phyloP scores from a whole-genome alignment of 2,888 invertebrate genomes.

The Drosophila hamatofila region DNA sequence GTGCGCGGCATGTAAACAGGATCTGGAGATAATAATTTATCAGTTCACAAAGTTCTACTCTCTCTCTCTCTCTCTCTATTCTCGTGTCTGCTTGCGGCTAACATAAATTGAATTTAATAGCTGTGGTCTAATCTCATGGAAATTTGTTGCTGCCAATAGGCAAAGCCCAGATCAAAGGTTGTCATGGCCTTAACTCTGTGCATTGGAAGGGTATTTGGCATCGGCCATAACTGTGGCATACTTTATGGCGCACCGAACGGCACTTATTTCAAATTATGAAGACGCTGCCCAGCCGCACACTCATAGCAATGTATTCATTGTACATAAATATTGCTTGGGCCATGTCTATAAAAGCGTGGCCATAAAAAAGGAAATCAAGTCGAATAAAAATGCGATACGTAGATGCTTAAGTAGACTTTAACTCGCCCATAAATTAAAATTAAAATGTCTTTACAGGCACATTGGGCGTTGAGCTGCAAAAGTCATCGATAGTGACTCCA shows the following conservation, averaged over 20 bases:
- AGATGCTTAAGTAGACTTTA: slow-evolving; percentile 6
- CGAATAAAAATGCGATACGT: slow-evolving; percentile 2
- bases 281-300: neutral
- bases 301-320: neutral
- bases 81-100: neutral
- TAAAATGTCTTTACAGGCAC: neutral
- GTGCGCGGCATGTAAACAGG: slow-evolving; percentile 2
- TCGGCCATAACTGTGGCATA: slow-evolving; percentile 2
- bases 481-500: neutral
- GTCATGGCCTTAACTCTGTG: neutral
- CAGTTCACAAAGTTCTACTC: neutral
- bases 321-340: slow-evolving; percentile 19
- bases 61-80: too few species aligned
- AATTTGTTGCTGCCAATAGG: neutral
- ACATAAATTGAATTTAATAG: neutral
- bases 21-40: neutral
- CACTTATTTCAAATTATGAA: slow-evolving; percentile 26
- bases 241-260: slow-evolving; percentile 10
- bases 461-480: neutral
- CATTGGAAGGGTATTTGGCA: slow-evolving; percentile 9
- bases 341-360: slow-evolving; percentile 4
- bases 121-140: neutral
- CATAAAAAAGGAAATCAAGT: slow-evolving; percentile 33
- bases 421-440: slow-evolving; percentile 1
- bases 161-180: neutral